phyloP scores from a whole-genome alignment of 2,797 vertebrate genomes.

The Hemitrygon akajei region DNA sequence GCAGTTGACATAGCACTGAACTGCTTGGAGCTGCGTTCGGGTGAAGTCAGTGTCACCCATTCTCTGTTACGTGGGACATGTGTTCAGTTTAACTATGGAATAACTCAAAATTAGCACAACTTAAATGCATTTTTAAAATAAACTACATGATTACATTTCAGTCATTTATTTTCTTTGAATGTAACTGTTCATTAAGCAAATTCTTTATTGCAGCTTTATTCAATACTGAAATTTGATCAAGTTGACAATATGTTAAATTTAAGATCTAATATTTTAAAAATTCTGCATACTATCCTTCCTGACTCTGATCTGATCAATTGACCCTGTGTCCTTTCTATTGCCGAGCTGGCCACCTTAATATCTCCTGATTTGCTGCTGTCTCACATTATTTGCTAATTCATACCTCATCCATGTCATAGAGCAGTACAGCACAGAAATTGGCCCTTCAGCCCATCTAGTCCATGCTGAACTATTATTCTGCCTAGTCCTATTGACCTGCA shows the following conservation, averaged over 20 bases:
- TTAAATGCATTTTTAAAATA: neutral
- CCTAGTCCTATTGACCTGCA: too few species aligned
- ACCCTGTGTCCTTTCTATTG: neutral
- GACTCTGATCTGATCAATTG: neutral
- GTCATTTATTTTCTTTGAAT: neutral
- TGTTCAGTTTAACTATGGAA: neutral
- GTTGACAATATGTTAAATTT: neutral
- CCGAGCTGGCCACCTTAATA: neutral
- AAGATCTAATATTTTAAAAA: neutral
- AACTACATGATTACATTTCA: neutral
- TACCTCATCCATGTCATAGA: neutral
- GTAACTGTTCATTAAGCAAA: neutral
- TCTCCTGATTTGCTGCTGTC: neutral
- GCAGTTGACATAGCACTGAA: conserved; percentile 80
- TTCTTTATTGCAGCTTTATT: neutral
- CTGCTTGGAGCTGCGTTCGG: conserved; percentile 59
- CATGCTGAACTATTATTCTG: too few species aligned
- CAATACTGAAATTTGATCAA: neutral
- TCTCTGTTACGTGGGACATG: neutral
- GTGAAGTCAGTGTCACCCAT: conserved; percentile 15
- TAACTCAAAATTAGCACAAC: neutral
- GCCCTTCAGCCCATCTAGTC: too few species aligned
- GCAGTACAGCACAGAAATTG: too few species aligned
- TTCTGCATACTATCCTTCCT: neutral
- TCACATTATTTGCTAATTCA: neutral